Evolutionary conservation across 2,113 vertebrate species (phyloP), one percentile per base, ranked within the genome.

Genomic region (Cervus canadensis): DNA sequence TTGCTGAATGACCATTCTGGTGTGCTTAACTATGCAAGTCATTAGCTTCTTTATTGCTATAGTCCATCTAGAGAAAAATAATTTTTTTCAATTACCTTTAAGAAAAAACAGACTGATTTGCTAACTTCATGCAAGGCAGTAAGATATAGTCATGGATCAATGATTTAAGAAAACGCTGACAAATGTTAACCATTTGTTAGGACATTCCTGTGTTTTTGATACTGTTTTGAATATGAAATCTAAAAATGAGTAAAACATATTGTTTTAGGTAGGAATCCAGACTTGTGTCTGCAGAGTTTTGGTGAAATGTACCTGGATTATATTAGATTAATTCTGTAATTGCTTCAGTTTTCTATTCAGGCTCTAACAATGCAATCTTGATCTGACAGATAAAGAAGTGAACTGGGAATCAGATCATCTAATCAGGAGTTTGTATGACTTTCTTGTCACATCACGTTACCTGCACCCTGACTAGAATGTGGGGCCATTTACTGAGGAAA

Each of bases 111-210:
- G 95, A 96, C 56, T 71, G 25, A 87, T 17, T 94, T 28, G 45
- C 21, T 30, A 87, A 87, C 50, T 92, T 85, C 43, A 76, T 54
- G 7, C 54, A 67, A 89, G 45, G 14, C 6, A 76, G 16, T 85
- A 21, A 94, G 60, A 85, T 45, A 33, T 0, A 83, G 64, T n/a
- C 83, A 33, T 30, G 26, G 6, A 14, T 36, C 14, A 95, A 40
- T 94, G n/a, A 89, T 90, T 96, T 84, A 95, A 94, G 16, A 93
- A 78, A 79, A 60, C 83, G 81, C 25, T 64, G 28, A 23, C 28
- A 57, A 81, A 89, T 87, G 33, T 87, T 78, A 60, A 26, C 14
- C 28, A 48, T 48, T 86, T 71, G 86, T 78, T 78, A 40, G 60
- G 13, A 83, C 52, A 7, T 11, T 48, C 50, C 43, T 40, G 6